Evolutionary conservation across 92 coral and sea anemone genomes (phyloP).

Genomic region (Pocillopora meandrina): DNA sequence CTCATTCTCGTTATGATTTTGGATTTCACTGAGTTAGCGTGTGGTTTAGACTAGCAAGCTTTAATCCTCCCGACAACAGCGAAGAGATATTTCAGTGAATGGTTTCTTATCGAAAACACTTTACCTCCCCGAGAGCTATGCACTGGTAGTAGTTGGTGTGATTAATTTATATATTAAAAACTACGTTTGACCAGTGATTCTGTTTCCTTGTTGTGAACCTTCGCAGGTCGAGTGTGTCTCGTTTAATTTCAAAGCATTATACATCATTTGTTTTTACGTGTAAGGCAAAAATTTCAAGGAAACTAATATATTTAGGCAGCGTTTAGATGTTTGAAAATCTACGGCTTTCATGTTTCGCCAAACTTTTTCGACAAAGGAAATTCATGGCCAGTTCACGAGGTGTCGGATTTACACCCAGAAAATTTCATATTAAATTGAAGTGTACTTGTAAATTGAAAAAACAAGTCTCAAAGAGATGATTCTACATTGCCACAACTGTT

Average conservation of each 20-base stretch:
- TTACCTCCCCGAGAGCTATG: neutral
- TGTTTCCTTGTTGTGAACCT: constrained; percentile 8
- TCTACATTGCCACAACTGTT: neutral
- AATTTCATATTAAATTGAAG: constrained; percentile 4
- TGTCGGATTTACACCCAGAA: neutral
- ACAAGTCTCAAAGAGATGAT: neutral
- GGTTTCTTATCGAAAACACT: neutral
- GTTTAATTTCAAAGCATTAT: neutral
- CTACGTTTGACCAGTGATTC: constrained; percentile 22
- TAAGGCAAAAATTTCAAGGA: neutral
- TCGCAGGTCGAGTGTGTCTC: constrained; percentile 32
- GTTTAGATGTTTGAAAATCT: neutral
- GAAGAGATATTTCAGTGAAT: constrained; percentile 2
- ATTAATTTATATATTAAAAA: neutral
- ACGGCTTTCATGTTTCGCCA: neutral
- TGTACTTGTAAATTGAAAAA: constrained; percentile 19
- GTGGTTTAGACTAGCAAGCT: neutral
- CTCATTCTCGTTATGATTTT: neutral
- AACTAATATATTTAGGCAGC: neutral
- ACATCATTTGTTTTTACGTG: constrained; percentile 6
- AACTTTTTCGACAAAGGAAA: neutral
- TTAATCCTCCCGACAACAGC: constrained; percentile 6
- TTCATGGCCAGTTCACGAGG: constrained; percentile 1
- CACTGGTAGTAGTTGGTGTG: neutral
- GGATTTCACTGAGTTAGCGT: neutral